A percentile compares a stretch with the other conserved stretches of the same genome.
Conservation (phyloP, 2,888 invertebrate genomes). For the Tetanocera ferruginea region DNA sequence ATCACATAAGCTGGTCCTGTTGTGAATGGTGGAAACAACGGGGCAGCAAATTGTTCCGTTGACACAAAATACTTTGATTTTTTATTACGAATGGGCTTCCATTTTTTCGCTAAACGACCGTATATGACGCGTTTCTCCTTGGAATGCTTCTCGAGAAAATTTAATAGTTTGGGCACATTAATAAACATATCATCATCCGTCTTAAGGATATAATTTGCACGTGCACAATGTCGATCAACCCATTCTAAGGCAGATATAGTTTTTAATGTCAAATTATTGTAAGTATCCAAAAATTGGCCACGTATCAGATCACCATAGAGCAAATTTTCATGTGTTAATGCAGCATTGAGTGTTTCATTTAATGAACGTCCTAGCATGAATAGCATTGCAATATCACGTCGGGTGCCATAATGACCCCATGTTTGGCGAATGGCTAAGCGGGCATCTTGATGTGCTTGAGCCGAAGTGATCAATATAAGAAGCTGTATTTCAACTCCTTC, state of each 20-base stretch:
- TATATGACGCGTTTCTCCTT: conserved; percentile 80
- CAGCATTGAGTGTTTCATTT: conserved; percentile 69
- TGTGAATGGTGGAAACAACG: conserved; percentile 89
- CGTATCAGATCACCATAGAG: conserved; percentile 84
- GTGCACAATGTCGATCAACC: conserved; percentile 82
- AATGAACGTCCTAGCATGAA: conserved; percentile 75
- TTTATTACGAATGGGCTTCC: conserved; percentile 87
- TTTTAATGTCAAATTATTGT: conserved; percentile 86
- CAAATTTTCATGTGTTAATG: conserved; percentile 76
- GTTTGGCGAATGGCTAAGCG: conserved; percentile 84
- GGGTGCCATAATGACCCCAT: conserved; percentile 82
- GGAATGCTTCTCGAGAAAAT: conserved; percentile 75
- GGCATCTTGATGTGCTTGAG: conserved; percentile 78
- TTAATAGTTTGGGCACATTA: conserved; percentile 81
- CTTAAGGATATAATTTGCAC: conserved; percentile 81
- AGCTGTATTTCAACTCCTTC: conserved; percentile 76
- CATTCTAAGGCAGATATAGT: conserved; percentile 87
- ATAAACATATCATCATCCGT: conserved; percentile 93
- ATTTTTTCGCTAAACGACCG: conserved; percentile 85
- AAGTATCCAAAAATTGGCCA: conserved; percentile 82
- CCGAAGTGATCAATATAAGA: conserved; percentile 76
- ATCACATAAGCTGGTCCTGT: conserved; percentile 93
- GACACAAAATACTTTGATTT: conserved; percentile 92
- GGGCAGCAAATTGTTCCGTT: conserved; percentile 79
- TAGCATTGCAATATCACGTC: conserved; percentile 72